Base-by-base conservation (phyloP, 2,113 vertebrate species). In the Ailuropoda melanoleuca region DNA sequence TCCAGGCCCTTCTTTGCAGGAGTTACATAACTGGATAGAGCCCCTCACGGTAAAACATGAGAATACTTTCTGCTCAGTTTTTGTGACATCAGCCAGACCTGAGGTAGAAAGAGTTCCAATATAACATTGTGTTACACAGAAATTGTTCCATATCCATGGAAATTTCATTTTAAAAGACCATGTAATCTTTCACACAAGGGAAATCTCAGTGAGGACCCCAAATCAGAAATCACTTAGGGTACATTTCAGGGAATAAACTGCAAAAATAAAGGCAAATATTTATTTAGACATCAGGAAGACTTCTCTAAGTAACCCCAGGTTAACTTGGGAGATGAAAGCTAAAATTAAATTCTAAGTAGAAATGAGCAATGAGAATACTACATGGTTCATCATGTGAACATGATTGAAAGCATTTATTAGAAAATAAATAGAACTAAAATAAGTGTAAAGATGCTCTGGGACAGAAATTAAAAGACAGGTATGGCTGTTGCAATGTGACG, bases 341-440 rank as follows among this genome's bases (percentile, higher is more conserved):
- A 85, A 81, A 96, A 62, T 78, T 91, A 74, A 95, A 48, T 92
- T 93, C 31, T 78, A 91, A 34, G 43, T 82, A 89, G 46, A 91
- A 93, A 92, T 37, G 50, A 95, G 8, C 83, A 96, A 37, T 43
- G 81, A 86, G 8, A 93, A 14, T 8, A 56, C 62, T 50, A 75
- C 24, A 2, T 70, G 29, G 21, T 26, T 91, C 3, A 48, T 91
- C 4, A 55, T 18, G 55, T 39, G n/a, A 95, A 78, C 48, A 26
- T 56, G 19, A 87, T 5, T n/a, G 37, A 95, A 93, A 85, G 55
- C 18, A 92, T 66, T 70, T 92, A 89, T 58, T 74, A 64, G 31
- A 89, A 97, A 82, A 91, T 31, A 88, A 95, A 90, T 19, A 90
- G 31, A 84, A 85, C 31, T 31, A 31, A 97, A 85, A 84, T 72